These are phyloP conservation scores for Dicyrtoma fusca DNA, from an alignment of 2,888 invertebrate genomes.

Conservation along the genomic window DNA sequence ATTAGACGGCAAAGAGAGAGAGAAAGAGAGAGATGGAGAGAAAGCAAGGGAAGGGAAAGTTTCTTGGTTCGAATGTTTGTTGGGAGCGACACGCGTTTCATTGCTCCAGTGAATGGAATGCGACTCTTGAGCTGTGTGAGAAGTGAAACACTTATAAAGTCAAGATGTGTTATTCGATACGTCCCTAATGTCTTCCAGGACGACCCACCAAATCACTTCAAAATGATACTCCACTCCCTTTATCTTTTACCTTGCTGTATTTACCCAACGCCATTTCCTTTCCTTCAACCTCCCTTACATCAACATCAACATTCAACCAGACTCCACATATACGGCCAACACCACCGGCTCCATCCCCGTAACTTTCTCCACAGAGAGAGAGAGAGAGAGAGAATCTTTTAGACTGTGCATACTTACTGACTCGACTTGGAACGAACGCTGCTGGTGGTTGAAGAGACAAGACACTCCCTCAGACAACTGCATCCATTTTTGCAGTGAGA, in stretches of 20 bases:
- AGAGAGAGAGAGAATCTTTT: no score
- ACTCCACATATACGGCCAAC: neutral
- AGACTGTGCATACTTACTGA: no score
- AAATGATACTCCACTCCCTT: conserved; percentile 31
- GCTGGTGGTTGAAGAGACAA: neutral
- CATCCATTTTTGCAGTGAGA: conserved; percentile 3
- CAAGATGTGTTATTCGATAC: conserved; percentile 36
- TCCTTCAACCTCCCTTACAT: conserved; percentile 3
- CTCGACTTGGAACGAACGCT: neutral
- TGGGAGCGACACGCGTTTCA: conserved; percentile 15
- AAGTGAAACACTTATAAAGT: conserved; percentile 38
- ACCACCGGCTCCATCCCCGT: neutral
- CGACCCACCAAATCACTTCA: conserved; percentile 38
- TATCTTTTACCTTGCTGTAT: conserved; percentile 14
- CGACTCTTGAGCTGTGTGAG: conserved; percentile 23
- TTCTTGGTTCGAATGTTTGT: conserved; percentile 4
- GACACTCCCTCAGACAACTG: neutral
- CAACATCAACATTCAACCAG: neutral
- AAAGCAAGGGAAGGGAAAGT: neutral
- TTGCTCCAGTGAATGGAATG: conserved; percentile 9
- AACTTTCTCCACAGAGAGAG: neutral
- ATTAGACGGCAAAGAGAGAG: neutral
- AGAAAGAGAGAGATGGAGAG: conserved; percentile 5
- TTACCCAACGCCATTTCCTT: conserved; percentile 30
- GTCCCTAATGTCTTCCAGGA: conserved; percentile 35